Evolutionary conservation across 2,888 invertebrate species (phyloP).

Genomic region (Ellobium chinense): DNA sequence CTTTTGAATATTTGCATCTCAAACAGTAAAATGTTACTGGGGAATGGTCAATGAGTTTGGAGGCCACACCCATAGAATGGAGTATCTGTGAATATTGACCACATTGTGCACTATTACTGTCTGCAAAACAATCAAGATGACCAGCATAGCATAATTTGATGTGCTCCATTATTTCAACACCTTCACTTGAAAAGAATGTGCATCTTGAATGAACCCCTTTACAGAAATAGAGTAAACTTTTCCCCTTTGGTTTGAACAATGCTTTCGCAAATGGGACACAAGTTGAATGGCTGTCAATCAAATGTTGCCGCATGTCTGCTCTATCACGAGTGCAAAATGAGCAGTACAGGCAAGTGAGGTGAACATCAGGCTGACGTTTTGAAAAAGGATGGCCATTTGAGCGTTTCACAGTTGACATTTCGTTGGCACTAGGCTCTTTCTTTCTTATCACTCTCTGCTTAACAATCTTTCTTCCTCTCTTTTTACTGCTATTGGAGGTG

Average conservation of each 20-base stretch:
- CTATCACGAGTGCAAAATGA: neutral
- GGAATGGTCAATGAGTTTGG: neutral
- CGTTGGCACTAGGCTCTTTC: neutral
- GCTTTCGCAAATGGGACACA: slow-evolving; percentile 16
- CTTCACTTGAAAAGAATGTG: slow-evolving; percentile 8
- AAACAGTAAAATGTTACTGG: slow-evolving; percentile 25
- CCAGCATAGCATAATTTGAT: slow-evolving; percentile 40
- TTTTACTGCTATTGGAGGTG: neutral
- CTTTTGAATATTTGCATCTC: neutral
- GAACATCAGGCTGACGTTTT: neutral
- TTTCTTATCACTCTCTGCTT: neutral
- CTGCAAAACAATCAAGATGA: slow-evolving; percentile 13
- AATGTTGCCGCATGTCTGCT: slow-evolving; percentile 6
- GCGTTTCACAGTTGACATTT: neutral
- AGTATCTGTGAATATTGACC: slow-evolving; percentile 28
- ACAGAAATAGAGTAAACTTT: slow-evolving; percentile 21
- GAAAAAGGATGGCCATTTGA: neutral
- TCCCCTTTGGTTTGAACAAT: neutral
- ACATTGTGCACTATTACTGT: neutral
- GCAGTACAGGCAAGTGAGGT: slow-evolving; percentile 8
- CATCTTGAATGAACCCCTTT: slow-evolving; percentile 16
- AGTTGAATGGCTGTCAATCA: neutral
- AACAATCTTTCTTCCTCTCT: neutral
- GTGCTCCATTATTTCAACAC: slow-evolving; percentile 32
- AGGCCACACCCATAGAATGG: slow-evolving; percentile 10